These are phyloP conservation scores for Tetragonula clypearis DNA, from an alignment of 1,140 invertebrate species.

Conservation along the genomic window DNA sequence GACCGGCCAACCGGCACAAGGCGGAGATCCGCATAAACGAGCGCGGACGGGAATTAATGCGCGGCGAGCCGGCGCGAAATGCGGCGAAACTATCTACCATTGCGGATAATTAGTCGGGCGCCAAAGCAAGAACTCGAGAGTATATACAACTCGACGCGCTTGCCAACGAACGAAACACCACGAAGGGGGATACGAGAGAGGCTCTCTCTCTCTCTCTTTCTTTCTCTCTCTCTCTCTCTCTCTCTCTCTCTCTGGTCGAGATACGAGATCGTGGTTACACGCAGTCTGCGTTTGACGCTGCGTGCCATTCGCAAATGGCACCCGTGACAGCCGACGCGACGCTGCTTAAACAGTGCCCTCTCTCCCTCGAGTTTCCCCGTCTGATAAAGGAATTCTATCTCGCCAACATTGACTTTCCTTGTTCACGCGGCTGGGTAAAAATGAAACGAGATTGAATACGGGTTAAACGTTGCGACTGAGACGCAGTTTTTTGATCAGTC, in stretches of 20 bases:
- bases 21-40: slow-evolving; percentile 62
- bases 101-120: slow-evolving; percentile 68
- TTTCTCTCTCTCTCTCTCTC: background rate
- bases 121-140: slow-evolving; percentile 52
- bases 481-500: too few relatives aligned
- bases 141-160: slow-evolving; percentile 1
- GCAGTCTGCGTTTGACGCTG: slow-evolving; percentile 35
- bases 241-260: background rate
- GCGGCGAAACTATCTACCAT: slow-evolving; percentile 66
- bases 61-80: slow-evolving; percentile 60
- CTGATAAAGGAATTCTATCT: background rate
- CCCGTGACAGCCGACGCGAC: slow-evolving; percentile 22
- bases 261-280: slow-evolving; percentile 47
- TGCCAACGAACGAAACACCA: slow-evolving; percentile 32
- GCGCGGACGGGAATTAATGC: slow-evolving; percentile 62
- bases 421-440: background rate
- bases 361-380: background rate
- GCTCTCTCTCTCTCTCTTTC: background rate
- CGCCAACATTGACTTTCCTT: background rate
- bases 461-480: too few relatives aligned
- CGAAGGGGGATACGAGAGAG: background rate
- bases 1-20: slow-evolving; percentile 49
- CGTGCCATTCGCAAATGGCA: slow-evolving; percentile 22
- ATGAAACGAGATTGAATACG: too few relatives aligned
- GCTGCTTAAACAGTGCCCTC: background rate